These are phyloP conservation scores for Buceros bicornis DNA, from an alignment of 2,797 vertebrate species.

Conservation along the genomic window DNA sequence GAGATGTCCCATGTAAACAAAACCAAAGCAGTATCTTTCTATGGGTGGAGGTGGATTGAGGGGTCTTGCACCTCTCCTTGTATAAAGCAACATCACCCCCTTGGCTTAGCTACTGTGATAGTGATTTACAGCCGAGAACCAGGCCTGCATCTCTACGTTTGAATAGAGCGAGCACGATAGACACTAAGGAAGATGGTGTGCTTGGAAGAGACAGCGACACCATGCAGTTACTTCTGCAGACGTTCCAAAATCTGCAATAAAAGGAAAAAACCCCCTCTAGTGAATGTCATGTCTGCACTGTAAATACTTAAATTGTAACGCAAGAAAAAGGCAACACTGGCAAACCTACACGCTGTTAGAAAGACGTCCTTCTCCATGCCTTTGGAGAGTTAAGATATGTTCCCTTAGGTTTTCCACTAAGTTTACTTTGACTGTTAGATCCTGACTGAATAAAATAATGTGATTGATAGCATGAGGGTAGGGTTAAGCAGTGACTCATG, in stretches of 20 bases:
- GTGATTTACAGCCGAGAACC: neutral
- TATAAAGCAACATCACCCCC: neutral
- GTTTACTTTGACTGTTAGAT: neutral
- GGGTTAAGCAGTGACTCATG: neutral
- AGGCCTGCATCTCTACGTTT: neutral
- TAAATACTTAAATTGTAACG: neutral
- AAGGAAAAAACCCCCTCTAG: neutral
- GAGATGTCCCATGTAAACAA: neutral
- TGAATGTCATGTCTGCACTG: neutral
- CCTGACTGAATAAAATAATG: neutral
- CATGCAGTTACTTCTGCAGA: neutral
- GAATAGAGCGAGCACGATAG: neutral
- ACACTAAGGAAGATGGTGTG: neutral
- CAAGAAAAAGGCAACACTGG: neutral
- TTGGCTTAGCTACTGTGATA: neutral
- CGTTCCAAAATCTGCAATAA: neutral
- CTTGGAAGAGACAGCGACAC: neutral
- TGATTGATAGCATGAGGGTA: neutral
- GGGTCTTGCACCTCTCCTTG: neutral
- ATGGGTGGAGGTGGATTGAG: neutral
- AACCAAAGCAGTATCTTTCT: neutral
- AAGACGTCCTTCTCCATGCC: neutral
- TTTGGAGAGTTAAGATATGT: neutral
- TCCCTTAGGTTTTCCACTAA: neutral
- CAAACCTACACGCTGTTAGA: neutral